Evolutionary conservation across 2,113 vertebrate species (phyloP), one percentile per base, ranked within the genome.

Genomic region (Hymenochirus boettgeri): DNA sequence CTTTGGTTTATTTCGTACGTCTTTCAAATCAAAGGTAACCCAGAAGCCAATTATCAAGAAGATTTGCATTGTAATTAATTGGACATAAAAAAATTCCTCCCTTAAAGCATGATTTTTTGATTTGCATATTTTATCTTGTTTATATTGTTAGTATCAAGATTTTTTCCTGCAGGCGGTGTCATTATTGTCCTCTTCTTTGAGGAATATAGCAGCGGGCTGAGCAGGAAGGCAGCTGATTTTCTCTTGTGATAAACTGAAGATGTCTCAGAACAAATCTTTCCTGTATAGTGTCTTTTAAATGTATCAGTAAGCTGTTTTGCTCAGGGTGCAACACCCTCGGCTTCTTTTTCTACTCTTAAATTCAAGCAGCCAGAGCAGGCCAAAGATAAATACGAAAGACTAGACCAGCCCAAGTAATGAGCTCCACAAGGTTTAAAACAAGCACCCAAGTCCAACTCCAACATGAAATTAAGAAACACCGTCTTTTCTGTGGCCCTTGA

Each of bases 381-480:
- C 0, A 29, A 74, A 48, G 79, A 79, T 23, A 85, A 64, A 1
- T 74, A 72, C 24, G 80, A 78, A 45, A 81, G 75, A 45, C 83
- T 83, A 35, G 83, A 39, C 78, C 80, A 79, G n/a, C 79, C 83
- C 19, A 81, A 72, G 45, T 76, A 83, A 62, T 82, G 78, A 37
- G n/a, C 70, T 66, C 84, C 80, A 27, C 71, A 77, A 52, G 81
- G 74, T 70, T 82, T 86, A 61, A 83, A 87, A 66, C 79, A 88
- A n/a, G n/a, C n/a, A 8, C 76, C 79, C 0, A 79, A 54, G 26
- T 78, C 82, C 60, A 81, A 73, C 4, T 71, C 75, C 23, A 83
- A 82, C 76, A 80, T 82, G 60, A 87, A 82, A 65, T 82, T 83
- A 65, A 88, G 76, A 26, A 86, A 83, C 59, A 82, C 77, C 33